These are phyloP conservation scores for Hydraecia micacea DNA, from an alignment of 2,888 invertebrate species.

Conservation along the genomic window DNA sequence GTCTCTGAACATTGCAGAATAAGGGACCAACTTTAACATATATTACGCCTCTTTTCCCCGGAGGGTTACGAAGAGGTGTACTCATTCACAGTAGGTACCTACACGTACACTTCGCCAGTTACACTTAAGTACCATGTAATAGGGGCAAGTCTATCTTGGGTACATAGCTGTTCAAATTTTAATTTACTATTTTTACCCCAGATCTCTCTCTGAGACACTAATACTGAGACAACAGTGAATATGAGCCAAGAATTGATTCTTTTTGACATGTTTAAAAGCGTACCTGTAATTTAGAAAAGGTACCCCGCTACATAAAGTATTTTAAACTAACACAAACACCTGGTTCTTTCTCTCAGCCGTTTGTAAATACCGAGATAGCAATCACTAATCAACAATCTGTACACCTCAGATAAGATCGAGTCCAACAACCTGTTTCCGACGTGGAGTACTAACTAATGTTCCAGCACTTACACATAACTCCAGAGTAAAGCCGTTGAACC, in stretches of 20 bases:
- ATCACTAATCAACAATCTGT: conserved; percentile 21
- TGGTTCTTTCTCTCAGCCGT: neutral
- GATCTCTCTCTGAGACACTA: neutral
- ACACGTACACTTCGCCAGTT: neutral
- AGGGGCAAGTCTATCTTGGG: neutral
- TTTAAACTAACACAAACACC: neutral
- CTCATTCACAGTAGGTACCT: neutral
- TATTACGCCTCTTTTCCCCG: neutral
- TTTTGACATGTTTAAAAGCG: neutral
- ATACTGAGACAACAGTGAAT: neutral
- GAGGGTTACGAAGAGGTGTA: neutral
- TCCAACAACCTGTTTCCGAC: conserved; percentile 6
- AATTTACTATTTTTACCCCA: neutral
- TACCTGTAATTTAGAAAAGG: neutral
- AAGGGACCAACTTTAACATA: neutral
- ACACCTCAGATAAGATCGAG: conserved; percentile 20
- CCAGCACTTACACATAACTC: neutral
- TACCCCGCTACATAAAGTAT: neutral
- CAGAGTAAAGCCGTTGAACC: neutral
- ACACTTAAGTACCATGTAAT: neutral
- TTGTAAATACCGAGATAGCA: conserved; percentile 28
- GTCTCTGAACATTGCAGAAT: neutral
- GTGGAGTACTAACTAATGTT: conserved; percentile 1
- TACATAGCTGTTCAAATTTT: neutral
- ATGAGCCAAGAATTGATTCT: neutral